Percentiles rank a stretch among this genome's conserved stretches.
Evolutionary conservation across 2,797 vertebrate genomes (phyloP).

Genomic region (Myotis daubentonii): DNA sequence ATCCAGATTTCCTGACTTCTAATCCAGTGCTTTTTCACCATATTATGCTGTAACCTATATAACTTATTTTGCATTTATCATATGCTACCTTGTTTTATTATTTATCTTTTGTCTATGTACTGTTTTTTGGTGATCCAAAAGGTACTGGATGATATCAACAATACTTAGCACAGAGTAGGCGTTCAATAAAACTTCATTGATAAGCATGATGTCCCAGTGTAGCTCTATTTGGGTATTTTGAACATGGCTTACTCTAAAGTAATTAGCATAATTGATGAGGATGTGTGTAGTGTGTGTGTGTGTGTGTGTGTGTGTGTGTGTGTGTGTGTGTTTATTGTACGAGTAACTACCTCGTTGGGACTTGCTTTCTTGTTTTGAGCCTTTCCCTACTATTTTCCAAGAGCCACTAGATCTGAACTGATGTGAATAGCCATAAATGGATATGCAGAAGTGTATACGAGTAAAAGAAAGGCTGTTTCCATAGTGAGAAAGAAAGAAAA

Average conservation of each 20-base stretch:
- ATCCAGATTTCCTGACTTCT: slow-evolving; percentile 8
- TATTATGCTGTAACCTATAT: background rate
- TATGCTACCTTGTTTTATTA: background rate
- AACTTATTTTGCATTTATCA: slow-evolving; percentile 7
- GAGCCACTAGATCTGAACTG: slow-evolving; percentile 7
- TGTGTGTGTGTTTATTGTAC: background rate
- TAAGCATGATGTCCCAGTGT: background rate
- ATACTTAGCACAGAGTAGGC: background rate
- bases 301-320: background rate
- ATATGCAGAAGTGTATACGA: background rate
- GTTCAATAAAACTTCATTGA: background rate
- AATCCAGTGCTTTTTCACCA: background rate
- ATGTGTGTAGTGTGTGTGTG: background rate
- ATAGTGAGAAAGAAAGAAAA: slow-evolving; percentile 16
- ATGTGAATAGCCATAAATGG: background rate
- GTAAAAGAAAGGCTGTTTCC: background rate
- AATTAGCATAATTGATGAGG: background rate
- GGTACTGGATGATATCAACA: background rate
- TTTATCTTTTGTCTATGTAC: background rate
- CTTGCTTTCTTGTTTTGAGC: background rate
- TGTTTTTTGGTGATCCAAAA: background rate
- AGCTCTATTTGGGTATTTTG: background rate
- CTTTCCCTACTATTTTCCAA: background rate
- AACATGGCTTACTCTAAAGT: background rate
- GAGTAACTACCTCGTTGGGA: background rate